Base-by-base conservation (phyloP, 2,113 vertebrate species). In the Emydura subglobosa region DNA sequence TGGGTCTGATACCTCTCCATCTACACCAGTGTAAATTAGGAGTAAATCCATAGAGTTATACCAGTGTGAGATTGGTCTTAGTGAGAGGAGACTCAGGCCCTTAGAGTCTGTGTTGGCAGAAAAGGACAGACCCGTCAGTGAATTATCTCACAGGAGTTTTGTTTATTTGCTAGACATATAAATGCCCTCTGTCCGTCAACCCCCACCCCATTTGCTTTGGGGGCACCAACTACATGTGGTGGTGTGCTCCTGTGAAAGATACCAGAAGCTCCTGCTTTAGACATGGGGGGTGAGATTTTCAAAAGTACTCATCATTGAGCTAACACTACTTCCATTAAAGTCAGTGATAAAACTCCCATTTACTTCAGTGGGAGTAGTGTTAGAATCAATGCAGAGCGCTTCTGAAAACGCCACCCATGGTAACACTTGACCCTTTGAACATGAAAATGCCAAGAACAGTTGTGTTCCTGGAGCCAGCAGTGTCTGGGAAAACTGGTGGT, bases 1-100 rank as follows among this genome's bases (percentile, higher is more conserved):
- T 79, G 31, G 50, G 11, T 59, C 47, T 82, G 68, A 93, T 86
- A 82, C 22, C 94, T 96, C 95, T 84, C 31, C 44, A 86, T 91
- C 85, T 82, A 89, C 53, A 1, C 7, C 0, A 4, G 55, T 57
- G 11, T 3, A 34, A 65, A 65, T 65, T 0, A 0, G 42, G 42
- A 83, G 78, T 61, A 55, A 94, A 10, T 39, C 68, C 6, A 7
- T 10, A 68, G 54, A 90, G 42, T 94, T 90, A n/a, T 57, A 44
- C 42, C 31, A 54, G 65, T 29, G n/a, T 1, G 10, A 92, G 90
- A 76, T 0, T 74, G 21, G 21, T 2, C 59, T 21, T 79, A 22
- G 55, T 55, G 51, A 65, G 42, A 87, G 31, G 5, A 3, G 72
- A 21, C 25, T 29, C 68, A 85, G 53, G 39, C 51, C 86, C 39